Base-by-base conservation (phyloP, 2,113 vertebrate genomes). In the Speoplatyrhinus poulsoni region DNA sequence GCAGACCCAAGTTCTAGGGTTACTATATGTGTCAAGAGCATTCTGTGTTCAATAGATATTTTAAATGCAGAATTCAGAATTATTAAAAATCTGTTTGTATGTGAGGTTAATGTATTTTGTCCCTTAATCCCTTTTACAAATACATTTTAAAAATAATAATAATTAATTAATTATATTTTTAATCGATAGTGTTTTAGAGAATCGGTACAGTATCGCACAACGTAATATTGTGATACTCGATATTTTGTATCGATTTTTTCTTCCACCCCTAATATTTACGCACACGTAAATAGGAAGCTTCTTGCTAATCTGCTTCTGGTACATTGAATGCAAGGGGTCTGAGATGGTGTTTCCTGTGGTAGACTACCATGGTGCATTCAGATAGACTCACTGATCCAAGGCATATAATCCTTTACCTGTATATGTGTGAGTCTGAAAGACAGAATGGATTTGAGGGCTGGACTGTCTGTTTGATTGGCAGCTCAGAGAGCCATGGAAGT, bases 401-500 rank as follows among this genome's bases (percentile, higher is more conserved):
- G 52, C 52, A 7, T 13, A 60, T 8, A 32, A 26, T 59, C 9
- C 36, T 52, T 11, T 10, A 15, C 12, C 3, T 52, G 49, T 52
- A 11, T 52, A 11, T 0, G 11, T 52, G 13, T 36, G 46, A 32
- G 46, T 56, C 26, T 36, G 9, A 70, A 13, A 55, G 13, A 48
- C 52, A 62, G 56, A n/a, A 75, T 72, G 57, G 65, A 73, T 69
- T 76, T 58, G 61, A 67, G 77, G 78, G 69, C 84, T 79, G 63
- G 80, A 79, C 81, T 86, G 78, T 87, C 84, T 82, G 58, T 80
- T 68, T 86, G 78, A 91, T 64, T 87, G 90, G 85, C 86, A 88
- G 79, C 80, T 84, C 74, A 76, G 66, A 82, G 68, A 67, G 60
- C 79, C 58, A 66, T 80, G 82, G 72, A 81, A 84, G 80, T 81